Base-by-base conservation (phyloP, 2,888 invertebrate genomes). In the Drosophila seclusa region DNA sequence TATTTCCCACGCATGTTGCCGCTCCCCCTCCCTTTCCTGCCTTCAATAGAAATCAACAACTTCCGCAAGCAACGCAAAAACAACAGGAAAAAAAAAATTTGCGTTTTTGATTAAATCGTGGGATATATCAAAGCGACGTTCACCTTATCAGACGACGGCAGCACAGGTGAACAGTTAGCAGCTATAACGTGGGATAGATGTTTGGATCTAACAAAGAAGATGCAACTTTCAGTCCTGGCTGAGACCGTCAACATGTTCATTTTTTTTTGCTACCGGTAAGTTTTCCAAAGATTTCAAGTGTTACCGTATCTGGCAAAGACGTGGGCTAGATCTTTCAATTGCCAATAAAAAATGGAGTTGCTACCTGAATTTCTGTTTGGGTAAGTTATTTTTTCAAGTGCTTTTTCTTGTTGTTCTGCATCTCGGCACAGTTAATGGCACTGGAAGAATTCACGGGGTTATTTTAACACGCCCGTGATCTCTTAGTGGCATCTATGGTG, bases 371-470 rank as follows among this genome's bases (percentile, higher is more conserved):
- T 45, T 42, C 32, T 49, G 8, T 2, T 2, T 54, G 29, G 49
- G 40, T 38, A 57, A 55, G 70, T 65, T 16, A 34, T 6, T 24
- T 40, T 42, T n/a, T 38, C 48, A 58, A 61, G 78, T 76, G 65
- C 54, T 31, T 38, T 52, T 62, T 31, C 50, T 42, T 34, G 64
- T 21, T 42, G 36, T 21, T 71, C 53, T 68, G 65, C 66, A 88
- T 87, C 87, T 71, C 87, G 69, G 72, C 92, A 93, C 94, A 94
- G 94, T 94, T 94, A 94, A 95, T 95, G 94, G 94, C 94, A 95
- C 94, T 95, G 94, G 94, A 94, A 95, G 94, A 94, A 95, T 95
- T 95, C 94, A 95, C 94, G 94, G 94, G 94, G 94, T 92, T 91
- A 82, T 90, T 93, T 38, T 73, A 80, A 92, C 90, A 87, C 85